Conservation (phyloP, 2,797 vertebrate genomes). For the Capromys pilorides region DNA sequence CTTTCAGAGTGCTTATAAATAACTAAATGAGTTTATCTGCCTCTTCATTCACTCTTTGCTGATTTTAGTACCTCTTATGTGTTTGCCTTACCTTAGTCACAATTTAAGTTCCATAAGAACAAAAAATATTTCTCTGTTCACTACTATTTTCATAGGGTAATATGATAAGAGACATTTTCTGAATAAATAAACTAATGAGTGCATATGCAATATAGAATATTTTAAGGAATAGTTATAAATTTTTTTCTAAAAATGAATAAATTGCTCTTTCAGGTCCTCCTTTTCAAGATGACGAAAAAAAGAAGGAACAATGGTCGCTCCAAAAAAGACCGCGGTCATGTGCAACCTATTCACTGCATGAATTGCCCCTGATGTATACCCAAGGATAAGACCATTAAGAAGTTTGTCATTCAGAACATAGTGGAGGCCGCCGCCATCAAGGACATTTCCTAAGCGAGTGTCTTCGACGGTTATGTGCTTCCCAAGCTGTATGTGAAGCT, state of each 20-base stretch:
- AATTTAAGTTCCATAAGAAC: not conserved
- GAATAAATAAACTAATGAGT: conserved; percentile 15
- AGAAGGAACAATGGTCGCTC: too few species aligned
- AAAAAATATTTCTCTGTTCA: not conserved
- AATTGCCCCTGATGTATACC: too few species aligned
- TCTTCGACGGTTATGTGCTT: too few species aligned
- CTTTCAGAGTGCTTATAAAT: not conserved
- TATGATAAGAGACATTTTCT: conserved; percentile 46
- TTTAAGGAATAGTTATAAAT: not conserved
- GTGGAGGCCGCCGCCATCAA: too few species aligned
- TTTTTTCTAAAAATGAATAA: not conserved
- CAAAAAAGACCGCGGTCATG: too few species aligned
- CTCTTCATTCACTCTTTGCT: not conserved
- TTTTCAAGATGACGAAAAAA: too few species aligned
- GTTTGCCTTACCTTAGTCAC: not conserved
- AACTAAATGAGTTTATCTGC: not conserved
- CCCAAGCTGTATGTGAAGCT: too few species aligned
- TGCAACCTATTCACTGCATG: too few species aligned
- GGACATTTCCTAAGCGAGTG: too few species aligned
- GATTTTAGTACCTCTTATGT: not conserved
- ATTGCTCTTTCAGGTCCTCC: too few species aligned
- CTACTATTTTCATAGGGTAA: not conserved
- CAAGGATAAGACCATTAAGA: too few species aligned
- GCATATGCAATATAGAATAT: not conserved
- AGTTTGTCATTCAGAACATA: too few species aligned